Conservation (phyloP, 2,797 vertebrate genomes). For the Pristis pectinata region DNA sequence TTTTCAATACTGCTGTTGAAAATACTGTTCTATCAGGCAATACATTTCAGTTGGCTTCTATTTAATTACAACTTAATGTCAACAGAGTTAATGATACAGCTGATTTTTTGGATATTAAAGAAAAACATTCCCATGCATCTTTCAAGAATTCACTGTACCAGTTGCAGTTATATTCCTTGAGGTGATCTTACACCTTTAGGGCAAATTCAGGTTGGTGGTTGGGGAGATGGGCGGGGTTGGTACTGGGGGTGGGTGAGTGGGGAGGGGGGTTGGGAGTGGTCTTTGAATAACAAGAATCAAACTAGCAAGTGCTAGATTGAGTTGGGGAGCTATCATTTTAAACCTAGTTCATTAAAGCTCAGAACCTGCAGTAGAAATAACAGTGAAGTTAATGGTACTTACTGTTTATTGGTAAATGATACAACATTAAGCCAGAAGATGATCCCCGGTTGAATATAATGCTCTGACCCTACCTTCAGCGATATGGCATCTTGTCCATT, state of each 20-base stretch:
- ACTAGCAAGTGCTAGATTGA: not conserved
- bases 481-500: not conserved
- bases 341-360: not conserved
- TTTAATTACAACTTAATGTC: not conserved
- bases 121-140: not conserved
- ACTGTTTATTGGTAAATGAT: not conserved
- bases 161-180: not conserved
- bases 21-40: not conserved
- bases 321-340: not conserved
- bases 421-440: not conserved
- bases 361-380: not conserved
- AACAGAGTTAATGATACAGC: not conserved
- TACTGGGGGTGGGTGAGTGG: no score
- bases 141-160: not conserved
- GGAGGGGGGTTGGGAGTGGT: not conserved
- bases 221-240: no score
- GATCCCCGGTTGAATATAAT: not conserved
- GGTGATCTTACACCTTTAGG: not conserved
- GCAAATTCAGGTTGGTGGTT: not conserved
- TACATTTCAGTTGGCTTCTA: not conserved
- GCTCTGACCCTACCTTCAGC: not conserved
- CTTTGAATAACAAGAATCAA: not conserved
- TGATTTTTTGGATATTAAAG: not conserved
- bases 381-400: no score
- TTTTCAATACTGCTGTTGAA: not conserved